A percentile compares a stretch with the other conserved stretches of the same genome.
These are phyloP conservation scores for Tenthredo distinguenda DNA, from an alignment of 2,888 invertebrate genomes.

Conservation along the genomic window DNA sequence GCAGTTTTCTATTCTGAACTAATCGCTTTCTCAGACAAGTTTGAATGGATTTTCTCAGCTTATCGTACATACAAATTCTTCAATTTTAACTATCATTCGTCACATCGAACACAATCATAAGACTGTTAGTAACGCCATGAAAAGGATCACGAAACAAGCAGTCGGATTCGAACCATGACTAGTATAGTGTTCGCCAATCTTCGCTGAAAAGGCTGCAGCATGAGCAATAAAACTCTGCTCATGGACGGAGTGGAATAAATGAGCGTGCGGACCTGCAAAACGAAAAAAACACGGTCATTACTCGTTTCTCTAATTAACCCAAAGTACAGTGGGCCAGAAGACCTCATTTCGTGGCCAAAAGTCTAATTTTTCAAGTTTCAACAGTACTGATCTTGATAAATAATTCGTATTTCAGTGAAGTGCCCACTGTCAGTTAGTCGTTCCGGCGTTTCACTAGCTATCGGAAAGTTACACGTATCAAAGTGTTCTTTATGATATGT, in stretches of 20 bases:
- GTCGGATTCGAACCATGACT: neutral
- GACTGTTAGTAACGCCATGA: neutral
- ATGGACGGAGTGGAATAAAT: constrained; percentile 92
- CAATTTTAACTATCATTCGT: neutral
- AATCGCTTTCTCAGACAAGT: neutral
- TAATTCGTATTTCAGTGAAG: too few relatives aligned
- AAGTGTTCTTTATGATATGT: too few relatives aligned
- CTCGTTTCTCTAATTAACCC: neutral
- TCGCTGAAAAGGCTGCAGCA: constrained; percentile 90
- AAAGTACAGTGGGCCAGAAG: neutral
- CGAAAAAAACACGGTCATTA: constrained; percentile 32
- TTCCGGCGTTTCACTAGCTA: too few relatives aligned
- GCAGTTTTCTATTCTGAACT: neutral
- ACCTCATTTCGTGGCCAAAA: too few relatives aligned
- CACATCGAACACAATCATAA: neutral
- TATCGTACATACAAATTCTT: neutral
- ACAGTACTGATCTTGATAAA: too few relatives aligned
- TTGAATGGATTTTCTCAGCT: neutral
- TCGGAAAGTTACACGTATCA: too few relatives aligned
- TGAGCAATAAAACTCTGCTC: constrained; percentile 95
- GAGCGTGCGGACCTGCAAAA: constrained; percentile 90
- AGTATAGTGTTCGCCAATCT: constrained; percentile 81
- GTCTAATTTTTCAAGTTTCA: too few relatives aligned
- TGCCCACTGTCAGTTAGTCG: too few relatives aligned
- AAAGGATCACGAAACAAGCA: neutral